Evolutionary conservation across 2,113 vertebrate species (phyloP), one percentile per base, ranked within the genome.

Genomic region (Neoarius graeffei): DNA sequence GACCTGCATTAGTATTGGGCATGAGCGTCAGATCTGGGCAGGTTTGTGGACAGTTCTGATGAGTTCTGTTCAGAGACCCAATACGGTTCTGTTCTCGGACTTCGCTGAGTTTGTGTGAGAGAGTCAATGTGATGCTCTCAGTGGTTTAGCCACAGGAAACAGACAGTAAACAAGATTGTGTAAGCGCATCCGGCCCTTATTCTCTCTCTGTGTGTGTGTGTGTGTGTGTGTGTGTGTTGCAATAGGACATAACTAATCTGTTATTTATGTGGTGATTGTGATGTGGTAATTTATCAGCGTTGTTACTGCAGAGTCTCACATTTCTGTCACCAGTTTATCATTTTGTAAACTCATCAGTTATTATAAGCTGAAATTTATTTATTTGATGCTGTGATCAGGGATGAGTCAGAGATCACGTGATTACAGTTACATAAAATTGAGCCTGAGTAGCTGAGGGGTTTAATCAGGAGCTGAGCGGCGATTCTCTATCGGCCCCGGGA

Each of bases 121-220:
- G 92, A 5, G 30, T 66, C 5, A 11, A 23, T 5, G 62, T 91
- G 92, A 93, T 93, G 93, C 92, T 93, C 92, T 92, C 90, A 86
- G 91, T 93, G 92, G 91, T 93, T 91, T 73, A 87, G 93, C 91
- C 92, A 94, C 93, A 95, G 95, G 95, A 95, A 95, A 90, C 93
- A 90, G 90, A 89, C 92, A 93, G 93, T 95, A 95, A 95, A 95
- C 94, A 95, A 71, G 91, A 90, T 94, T 94, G 92, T 93, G 80
- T 94, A 94, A 93, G 91, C 92, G 89, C 90, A 91, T 90, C 92
- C 92, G 92, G 88, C 91, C 92, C 93, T 90, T 91, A 88, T 74
- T 91, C 91, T 90, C n/a, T n/a, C n/a, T 92, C 93, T 73, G 86
- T 64, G 76, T 19, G 62, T 82, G 27, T 25, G 60, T 84, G n/a